Evolutionary conservation across 2,888 invertebrate species (phyloP).

Genomic region (Dryomyza anilis): DNA sequence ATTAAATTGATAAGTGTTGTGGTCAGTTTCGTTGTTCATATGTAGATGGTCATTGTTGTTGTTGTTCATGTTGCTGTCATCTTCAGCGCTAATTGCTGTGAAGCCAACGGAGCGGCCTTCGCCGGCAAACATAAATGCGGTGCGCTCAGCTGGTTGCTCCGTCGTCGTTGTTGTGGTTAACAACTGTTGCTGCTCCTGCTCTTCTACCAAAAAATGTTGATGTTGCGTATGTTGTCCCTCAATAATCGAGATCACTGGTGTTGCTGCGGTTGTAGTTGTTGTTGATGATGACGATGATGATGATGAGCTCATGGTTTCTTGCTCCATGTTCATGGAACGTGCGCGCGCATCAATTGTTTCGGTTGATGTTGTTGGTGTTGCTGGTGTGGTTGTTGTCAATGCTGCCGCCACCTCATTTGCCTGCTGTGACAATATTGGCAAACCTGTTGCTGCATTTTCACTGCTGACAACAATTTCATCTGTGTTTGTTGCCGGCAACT

Average conservation of each 20-base stretch:
- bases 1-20: constrained; percentile 38
- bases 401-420: constrained; percentile 30
- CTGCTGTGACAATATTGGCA: constrained; percentile 35
- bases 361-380: constrained; percentile 12
- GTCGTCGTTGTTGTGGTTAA: constrained; percentile 26
- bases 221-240: constrained; percentile 46
- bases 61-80: constrained; percentile 35
- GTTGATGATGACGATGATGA: constrained; percentile 10
- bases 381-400: constrained; percentile 8
- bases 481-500: constrained; percentile 29
- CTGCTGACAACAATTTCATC: constrained; percentile 44
- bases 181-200: constrained; percentile 22
- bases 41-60: constrained; percentile 33
- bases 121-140: constrained; percentile 44
- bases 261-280: constrained; percentile 22
- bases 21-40: constrained; percentile 38
- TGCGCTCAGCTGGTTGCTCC: constrained; percentile 31
- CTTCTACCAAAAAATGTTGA: constrained; percentile 14
- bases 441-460: constrained; percentile 48
- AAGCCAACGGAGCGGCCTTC: constrained; percentile 48
- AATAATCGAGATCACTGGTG: constrained; percentile 47
- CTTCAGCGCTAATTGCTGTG: constrained; percentile 38
- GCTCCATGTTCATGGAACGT: constrained; percentile 55
- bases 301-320: constrained; percentile 30
- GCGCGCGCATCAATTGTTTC: constrained; percentile 46